These are phyloP conservation scores for Gobius niger DNA, from an alignment of 2,113 vertebrate species.

Conservation along the genomic window DNA sequence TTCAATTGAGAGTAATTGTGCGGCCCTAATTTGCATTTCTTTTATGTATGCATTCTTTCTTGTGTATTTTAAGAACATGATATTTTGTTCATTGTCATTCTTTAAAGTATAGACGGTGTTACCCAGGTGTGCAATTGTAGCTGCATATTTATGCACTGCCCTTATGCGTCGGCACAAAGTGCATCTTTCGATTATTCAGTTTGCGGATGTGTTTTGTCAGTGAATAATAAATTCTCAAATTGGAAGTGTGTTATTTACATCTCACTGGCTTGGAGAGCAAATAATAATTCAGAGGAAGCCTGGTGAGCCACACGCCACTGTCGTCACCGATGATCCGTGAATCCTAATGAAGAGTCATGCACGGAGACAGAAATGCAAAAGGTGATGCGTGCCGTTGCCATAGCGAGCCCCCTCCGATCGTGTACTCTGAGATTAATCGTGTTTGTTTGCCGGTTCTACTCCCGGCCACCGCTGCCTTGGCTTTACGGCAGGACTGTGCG, in stretches of 20 bases:
- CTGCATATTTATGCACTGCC: background rate
- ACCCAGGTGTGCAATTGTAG: background rate
- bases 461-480: slow-evolving; percentile 50
- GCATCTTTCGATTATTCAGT: background rate
- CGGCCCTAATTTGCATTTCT: too few species aligned
- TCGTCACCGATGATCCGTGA: slow-evolving; percentile 69
- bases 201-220: slow-evolving; percentile 8
- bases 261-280: slow-evolving; percentile 42
- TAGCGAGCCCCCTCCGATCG: slow-evolving; percentile 50
- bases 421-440: slow-evolving; percentile 58
- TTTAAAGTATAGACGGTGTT: background rate
- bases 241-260: slow-evolving; percentile 41
- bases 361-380: slow-evolving; percentile 60
- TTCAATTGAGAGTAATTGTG: too few species aligned
- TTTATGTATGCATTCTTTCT: background rate
- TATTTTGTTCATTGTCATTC: background rate
- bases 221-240: slow-evolving; percentile 39
- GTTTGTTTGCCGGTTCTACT: slow-evolving; percentile 68
- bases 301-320: slow-evolving; percentile 64
- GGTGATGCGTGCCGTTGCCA: slow-evolving; percentile 65
- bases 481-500: slow-evolving; percentile 24
- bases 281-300: slow-evolving; percentile 57
- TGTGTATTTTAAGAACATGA: background rate
- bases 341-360: slow-evolving; percentile 68
- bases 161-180: background rate